These are phyloP conservation scores for Zaprionus davidi DNA, from an alignment of 1,140 invertebrate species.

Conservation along the genomic window DNA sequence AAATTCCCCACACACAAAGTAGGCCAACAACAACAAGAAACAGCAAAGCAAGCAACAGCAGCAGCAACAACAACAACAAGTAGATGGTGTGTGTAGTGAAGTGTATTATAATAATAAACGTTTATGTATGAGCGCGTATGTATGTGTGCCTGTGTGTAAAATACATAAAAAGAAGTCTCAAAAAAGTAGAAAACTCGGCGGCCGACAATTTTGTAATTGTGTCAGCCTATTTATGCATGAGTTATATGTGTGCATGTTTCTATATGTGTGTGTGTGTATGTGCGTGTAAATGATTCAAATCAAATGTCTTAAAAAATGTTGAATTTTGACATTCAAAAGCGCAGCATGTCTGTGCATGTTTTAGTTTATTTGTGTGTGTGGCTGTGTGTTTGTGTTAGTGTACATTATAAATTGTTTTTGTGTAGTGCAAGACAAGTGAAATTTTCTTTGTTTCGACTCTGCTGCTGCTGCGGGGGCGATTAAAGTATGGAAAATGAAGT, in stretches of 20 bases:
- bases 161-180: conserved; percentile 52
- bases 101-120: conserved; percentile 52
- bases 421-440: conserved; percentile 65
- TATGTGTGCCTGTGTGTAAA: conserved; percentile 18
- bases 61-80: conserved; percentile 56
- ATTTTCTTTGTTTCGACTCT: conserved; percentile 71
- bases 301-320: conserved; percentile 63
- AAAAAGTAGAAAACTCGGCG: conserved; percentile 47
- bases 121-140: conserved; percentile 12
- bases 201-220: conserved; percentile 61
- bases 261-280: background rate
- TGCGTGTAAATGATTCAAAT: conserved; percentile 65
- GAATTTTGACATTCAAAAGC: conserved; percentile 50
- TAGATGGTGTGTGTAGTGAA: conserved; percentile 48
- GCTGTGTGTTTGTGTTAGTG: conserved; percentile 16
- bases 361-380: conserved; percentile 5
- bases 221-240: conserved; percentile 54
- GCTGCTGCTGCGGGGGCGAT: conserved; percentile 49
- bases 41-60: conserved; percentile 60
- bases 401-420: conserved; percentile 41
- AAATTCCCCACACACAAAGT: conserved; percentile 72
- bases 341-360: conserved; percentile 17
- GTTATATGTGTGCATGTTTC: background rate
- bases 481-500: conserved; percentile 76
- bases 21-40: conserved; percentile 76